A percentile compares a stretch with the other conserved stretches of the same genome.
These are phyloP conservation scores for Donacobius atricapilla DNA, from an alignment of 2,113 vertebrate genomes.

Conservation along the genomic window DNA sequence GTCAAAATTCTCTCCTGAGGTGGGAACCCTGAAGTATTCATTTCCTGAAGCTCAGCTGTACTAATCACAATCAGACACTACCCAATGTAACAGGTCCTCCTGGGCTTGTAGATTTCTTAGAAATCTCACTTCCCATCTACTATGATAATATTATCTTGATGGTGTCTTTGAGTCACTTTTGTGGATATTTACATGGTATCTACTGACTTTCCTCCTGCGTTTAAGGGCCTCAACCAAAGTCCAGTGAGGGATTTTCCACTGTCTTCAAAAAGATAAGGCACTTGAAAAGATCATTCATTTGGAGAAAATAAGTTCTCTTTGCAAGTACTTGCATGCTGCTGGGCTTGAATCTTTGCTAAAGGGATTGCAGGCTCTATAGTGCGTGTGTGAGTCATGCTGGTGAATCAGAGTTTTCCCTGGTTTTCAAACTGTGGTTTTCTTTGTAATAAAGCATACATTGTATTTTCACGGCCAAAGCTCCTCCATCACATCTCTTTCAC, in stretches of 20 bases:
- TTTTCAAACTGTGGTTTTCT: constrained; percentile 65
- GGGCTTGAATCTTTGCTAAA: constrained; percentile 20
- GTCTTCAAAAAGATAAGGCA: constrained; percentile 26
- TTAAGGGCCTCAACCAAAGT: background rate
- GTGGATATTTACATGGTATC: background rate
- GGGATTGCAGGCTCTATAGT: constrained; percentile 38
- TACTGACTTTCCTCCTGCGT: background rate
- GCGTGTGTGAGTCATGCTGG: constrained; percentile 61
- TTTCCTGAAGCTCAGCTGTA: constrained; percentile 19
- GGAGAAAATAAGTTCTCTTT: constrained; percentile 10
- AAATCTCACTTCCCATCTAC: constrained; percentile 2
- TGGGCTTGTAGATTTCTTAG: background rate
- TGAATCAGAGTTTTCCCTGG: constrained; percentile 70
- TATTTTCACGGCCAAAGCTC: constrained; percentile 48
- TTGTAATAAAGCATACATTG: constrained; percentile 62
- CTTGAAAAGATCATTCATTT: constrained; percentile 39
- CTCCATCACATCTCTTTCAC: background rate
- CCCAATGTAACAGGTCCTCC: background rate
- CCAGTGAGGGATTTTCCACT: background rate
- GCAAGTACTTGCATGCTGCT: constrained; percentile 61
- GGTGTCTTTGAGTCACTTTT: background rate
- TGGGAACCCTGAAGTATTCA: background rate
- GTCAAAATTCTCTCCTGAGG: background rate
- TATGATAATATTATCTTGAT: background rate
- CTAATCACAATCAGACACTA: background rate